Conservation (phyloP, 2,888 invertebrate species). For the Pandemis heparana region DNA sequence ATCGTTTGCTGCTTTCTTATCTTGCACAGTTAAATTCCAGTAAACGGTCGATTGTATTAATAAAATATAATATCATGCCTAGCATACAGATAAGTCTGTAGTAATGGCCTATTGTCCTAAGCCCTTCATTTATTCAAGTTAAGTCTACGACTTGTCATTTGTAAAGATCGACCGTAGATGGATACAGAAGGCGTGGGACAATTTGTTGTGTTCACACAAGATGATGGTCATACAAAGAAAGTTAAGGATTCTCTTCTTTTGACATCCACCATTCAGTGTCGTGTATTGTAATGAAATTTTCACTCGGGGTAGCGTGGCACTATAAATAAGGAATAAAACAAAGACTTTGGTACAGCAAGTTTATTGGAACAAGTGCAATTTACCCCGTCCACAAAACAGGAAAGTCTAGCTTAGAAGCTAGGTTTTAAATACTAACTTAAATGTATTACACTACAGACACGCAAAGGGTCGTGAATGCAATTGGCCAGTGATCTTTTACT, state of each 20-base stretch:
- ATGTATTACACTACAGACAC: too few species aligned
- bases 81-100: background rate
- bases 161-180: background rate
- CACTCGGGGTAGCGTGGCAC: too few species aligned
- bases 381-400: too few species aligned
- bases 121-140: background rate
- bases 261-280: too few species aligned
- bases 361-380: too few species aligned
- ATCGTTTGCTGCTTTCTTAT: slow-evolving; percentile 7
- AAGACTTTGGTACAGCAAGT: too few species aligned
- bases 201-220: background rate
- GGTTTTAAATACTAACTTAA: too few species aligned
- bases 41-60: slow-evolving; percentile 8
- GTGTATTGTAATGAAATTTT: too few species aligned
- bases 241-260: background rate
- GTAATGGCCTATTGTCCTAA: slow-evolving; percentile 4
- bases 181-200: background rate
- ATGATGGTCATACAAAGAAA: background rate
- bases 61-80: background rate
- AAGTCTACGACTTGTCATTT: background rate
- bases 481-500: too few species aligned
- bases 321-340: too few species aligned
- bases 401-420: too few species aligned
- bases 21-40: background rate
- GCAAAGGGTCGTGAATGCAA: too few species aligned